These are phyloP conservation scores for Bos taurus DNA, from an alignment of 2,113 vertebrate species.

Conservation along the genomic window DNA sequence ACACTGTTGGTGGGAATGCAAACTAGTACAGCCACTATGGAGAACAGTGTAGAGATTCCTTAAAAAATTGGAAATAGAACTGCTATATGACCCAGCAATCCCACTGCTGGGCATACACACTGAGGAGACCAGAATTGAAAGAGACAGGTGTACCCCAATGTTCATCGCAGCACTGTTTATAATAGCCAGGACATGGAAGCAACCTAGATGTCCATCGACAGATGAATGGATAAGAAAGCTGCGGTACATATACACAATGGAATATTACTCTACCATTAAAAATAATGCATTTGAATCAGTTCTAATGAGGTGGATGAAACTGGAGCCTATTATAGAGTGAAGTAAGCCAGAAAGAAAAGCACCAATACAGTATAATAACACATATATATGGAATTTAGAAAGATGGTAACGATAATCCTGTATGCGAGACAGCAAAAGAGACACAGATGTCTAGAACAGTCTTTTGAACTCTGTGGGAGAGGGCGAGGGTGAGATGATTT, in stretches of 20 bases:
- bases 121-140: not conserved
- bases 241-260: not conserved
- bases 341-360: not conserved
- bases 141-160: fast-evolving
- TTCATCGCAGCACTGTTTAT: not conserved
- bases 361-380: fast-evolving
- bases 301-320: not conserved
- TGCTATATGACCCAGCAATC: not conserved
- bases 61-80: not conserved
- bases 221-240: not conserved
- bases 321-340: not conserved
- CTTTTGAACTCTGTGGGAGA: not conserved
- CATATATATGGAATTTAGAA: not conserved
- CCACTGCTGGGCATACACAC: not conserved
- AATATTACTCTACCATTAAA: not conserved
- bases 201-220: not conserved
- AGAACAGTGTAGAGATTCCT: not conserved
- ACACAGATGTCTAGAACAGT: not conserved
- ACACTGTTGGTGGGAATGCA: not conserved
- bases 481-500: not conserved
- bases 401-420: not conserved
- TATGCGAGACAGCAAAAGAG: not conserved
- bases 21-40: not conserved
- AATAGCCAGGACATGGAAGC: not conserved
- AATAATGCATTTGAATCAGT: not conserved